Conservation (phyloP, 2,888 invertebrate species). For the Atrina japonica region DNA sequence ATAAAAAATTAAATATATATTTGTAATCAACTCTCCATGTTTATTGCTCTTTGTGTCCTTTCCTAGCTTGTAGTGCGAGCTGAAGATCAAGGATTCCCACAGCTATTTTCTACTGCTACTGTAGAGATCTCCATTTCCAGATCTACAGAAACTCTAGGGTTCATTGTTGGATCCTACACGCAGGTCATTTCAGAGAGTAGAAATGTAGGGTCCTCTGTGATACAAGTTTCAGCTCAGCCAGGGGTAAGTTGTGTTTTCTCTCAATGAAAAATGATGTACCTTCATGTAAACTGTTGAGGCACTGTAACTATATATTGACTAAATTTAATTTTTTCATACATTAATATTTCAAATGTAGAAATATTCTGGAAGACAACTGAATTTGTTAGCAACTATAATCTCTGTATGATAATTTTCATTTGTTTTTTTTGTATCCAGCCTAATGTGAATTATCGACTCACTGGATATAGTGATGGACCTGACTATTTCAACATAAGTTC, state of each 20-base stretch:
- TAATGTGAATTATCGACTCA: slow-evolving; percentile 57
- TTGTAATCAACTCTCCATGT: no score
- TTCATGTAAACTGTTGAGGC: no score
- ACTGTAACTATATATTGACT: no score
- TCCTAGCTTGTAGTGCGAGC: slow-evolving; percentile 68
- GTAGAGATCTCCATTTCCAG: slow-evolving; percentile 70
- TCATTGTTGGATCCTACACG: slow-evolving; percentile 55
- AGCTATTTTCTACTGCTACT: slow-evolving; percentile 48
- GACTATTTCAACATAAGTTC: slow-evolving; percentile 65
- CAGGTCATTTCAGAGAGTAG: slow-evolving; percentile 67
- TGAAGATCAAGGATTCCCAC: slow-evolving; percentile 69
- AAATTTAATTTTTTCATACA: no score
- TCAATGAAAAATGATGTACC: background rate
- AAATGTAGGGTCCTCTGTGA: slow-evolving; percentile 55
- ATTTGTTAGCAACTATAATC: no score
- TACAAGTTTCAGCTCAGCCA: slow-evolving; percentile 60
- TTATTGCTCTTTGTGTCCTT: no score
- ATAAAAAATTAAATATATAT: no score
- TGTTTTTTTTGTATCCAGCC: slow-evolving; percentile 57
- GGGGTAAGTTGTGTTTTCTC: slow-evolving; percentile 58
- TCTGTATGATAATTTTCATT: no score
- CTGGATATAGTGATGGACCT: slow-evolving; percentile 69
- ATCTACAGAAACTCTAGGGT: slow-evolving; percentile 58
- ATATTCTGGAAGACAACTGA: no score
- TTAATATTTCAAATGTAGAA: no score